Conservation (phyloP, 2,113 vertebrate genomes). For the Tupaia chinensis region DNA sequence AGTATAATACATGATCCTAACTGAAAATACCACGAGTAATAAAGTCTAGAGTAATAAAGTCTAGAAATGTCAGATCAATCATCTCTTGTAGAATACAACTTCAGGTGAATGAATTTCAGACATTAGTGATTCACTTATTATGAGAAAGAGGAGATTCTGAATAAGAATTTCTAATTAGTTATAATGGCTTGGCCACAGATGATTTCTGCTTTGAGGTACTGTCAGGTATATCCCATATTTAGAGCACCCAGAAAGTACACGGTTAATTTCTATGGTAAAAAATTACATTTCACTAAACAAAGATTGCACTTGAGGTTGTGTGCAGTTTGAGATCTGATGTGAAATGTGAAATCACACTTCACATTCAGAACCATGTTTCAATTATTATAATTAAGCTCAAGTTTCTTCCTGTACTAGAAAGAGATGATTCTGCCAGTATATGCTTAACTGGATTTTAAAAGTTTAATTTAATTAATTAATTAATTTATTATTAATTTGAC, state of each 20-base stretch:
- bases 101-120: constrained; percentile 25
- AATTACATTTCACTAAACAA: constrained; percentile 32
- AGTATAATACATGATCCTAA: constrained; percentile 44
- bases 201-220: background rate
- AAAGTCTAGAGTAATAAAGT: constrained; percentile 51
- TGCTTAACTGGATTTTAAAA: background rate
- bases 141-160: background rate
- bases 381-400: background rate
- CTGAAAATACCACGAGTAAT: constrained; percentile 6
- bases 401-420: constrained; percentile 9
- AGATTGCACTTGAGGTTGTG: background rate
- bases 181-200: background rate
- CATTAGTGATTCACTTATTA: background rate
- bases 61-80: constrained; percentile 41
- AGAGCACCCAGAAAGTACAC: background rate
- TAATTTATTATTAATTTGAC: too few relatives aligned
- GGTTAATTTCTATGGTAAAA: background rate
- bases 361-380: constrained; percentile 12
- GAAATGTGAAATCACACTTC: background rate
- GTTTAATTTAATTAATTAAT: too few relatives aligned
- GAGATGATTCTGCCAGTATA: background rate
- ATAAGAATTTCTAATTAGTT: constrained; percentile 64
- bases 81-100: constrained; percentile 57
- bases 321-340: background rate
- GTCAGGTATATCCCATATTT: background rate